A percentile compares a stretch with the other conserved stretches of the same genome.
Evolutionary conservation across 1,140 invertebrate species (phyloP).

Genomic region (Drosophila lacteicornis): DNA sequence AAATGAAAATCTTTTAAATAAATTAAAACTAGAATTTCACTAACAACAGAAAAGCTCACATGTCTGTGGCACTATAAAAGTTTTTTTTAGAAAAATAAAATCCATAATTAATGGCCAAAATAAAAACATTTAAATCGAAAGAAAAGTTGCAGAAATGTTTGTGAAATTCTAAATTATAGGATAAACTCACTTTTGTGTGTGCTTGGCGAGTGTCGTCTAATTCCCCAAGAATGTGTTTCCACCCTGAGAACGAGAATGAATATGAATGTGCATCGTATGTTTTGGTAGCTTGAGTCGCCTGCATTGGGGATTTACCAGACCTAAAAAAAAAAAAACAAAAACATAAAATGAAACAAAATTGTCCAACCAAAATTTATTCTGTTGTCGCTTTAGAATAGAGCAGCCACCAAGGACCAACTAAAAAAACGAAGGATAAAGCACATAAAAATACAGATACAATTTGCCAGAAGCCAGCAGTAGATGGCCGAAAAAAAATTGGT

Average conservation of each 20-base stretch:
- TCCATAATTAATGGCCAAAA: slow-evolving; percentile 43
- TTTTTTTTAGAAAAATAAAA: slow-evolving; percentile 23
- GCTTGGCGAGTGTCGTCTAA: slow-evolving; percentile 11
- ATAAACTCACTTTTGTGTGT: slow-evolving; percentile 30
- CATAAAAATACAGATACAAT: slow-evolving; percentile 58
- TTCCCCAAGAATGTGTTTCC: slow-evolving; percentile 52
- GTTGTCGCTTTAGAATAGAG: slow-evolving; percentile 61
- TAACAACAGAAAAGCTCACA: not conserved
- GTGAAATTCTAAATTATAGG: slow-evolving; percentile 33
- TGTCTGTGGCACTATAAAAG: slow-evolving; percentile 9
- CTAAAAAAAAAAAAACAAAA: slow-evolving; percentile 16
- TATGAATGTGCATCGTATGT: slow-evolving; percentile 56
- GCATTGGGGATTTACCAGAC: slow-evolving; percentile 54
- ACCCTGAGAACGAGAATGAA: slow-evolving; percentile 51
- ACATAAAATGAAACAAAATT: slow-evolving; percentile 41
- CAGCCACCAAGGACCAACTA: slow-evolving; percentile 54
- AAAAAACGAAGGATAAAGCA: slow-evolving; percentile 43
- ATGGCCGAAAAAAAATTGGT: slow-evolving; percentile 32
- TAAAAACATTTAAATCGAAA: slow-evolving; percentile 22
- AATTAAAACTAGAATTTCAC: slow-evolving; percentile 13
- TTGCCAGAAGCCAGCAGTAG: slow-evolving; percentile 31
- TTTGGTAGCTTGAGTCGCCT: slow-evolving; percentile 53
- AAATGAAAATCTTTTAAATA: slow-evolving; percentile 36
- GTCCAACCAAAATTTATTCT: slow-evolving; percentile 60
- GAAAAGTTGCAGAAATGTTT: slow-evolving; percentile 29